phyloP scores from a whole-genome alignment of 2,113 vertebrate genomes.

The Megaceryle torquata region DNA sequence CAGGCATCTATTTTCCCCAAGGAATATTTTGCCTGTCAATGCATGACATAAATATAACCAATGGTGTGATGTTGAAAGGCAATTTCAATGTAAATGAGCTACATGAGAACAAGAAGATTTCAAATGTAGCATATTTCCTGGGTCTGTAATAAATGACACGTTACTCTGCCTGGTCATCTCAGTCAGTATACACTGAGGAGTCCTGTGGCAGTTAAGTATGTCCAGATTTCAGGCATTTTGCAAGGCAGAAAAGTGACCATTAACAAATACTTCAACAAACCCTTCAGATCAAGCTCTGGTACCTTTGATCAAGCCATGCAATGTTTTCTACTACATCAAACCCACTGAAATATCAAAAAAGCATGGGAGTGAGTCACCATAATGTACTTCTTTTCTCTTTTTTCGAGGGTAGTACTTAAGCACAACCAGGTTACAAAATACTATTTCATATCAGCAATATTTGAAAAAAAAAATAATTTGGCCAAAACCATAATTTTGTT shows the following conservation, averaged over 20 bases:
- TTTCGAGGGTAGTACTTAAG: not conserved
- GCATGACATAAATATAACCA: not conserved
- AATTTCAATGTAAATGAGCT: conserved; percentile 35
- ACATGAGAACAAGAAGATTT: not conserved
- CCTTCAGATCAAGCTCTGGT: not conserved
- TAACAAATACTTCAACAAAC: not conserved
- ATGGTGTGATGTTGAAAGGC: not conserved
- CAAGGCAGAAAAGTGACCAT: not conserved
- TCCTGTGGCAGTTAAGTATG: not conserved
- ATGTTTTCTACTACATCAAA: not conserved
- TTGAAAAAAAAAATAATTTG: not conserved
- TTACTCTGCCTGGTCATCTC: not conserved
- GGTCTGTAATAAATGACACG: not conserved
- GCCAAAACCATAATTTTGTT: not conserved
- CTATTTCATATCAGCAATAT: not conserved
- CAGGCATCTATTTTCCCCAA: not conserved
- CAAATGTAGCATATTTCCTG: not conserved
- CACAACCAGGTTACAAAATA: not conserved
- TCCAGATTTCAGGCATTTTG: not conserved
- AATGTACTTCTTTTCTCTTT: not conserved
- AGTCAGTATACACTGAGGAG: not conserved
- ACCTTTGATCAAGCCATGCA: not conserved
- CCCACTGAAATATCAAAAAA: not conserved
- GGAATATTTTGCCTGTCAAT: not conserved
- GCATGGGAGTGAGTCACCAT: not conserved